Evolutionary conservation across 2,797 vertebrate species (phyloP).

Genomic region (Acipenser oxyrinchus): DNA sequence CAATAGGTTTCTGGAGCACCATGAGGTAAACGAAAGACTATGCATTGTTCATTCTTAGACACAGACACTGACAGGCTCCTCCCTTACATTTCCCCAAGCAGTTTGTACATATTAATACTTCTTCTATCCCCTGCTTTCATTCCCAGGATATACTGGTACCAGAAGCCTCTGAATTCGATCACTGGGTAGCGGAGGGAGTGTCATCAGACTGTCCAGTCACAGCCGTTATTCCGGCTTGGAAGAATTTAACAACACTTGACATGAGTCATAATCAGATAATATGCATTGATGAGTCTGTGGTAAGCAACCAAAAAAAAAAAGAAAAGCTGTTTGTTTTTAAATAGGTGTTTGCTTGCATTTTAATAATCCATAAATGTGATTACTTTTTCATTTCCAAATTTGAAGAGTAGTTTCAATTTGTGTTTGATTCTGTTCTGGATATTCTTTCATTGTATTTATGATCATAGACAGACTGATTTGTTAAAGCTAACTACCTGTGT

Average conservation of each 20-base stretch:
- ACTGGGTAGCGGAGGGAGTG: constrained; percentile 84
- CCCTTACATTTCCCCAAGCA: too few species aligned
- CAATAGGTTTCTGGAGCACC: too few species aligned
- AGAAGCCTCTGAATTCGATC: constrained; percentile 83
- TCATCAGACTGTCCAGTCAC: constrained; percentile 70
- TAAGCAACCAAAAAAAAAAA: constrained; percentile 36
- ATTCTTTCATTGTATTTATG: neutral
- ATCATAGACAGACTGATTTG: too few species aligned
- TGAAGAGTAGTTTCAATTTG: neutral
- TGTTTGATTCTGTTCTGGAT: neutral
- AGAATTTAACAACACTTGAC: constrained; percentile 83
- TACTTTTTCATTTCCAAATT: neutral
- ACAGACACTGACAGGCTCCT: too few species aligned
- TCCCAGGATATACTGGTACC: constrained; percentile 81
- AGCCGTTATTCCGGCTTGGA: constrained; percentile 84
- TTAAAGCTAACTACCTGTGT: neutral
- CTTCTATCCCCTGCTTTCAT: neutral
- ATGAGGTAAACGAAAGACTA: too few species aligned
- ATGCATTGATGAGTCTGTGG: constrained; percentile 79
- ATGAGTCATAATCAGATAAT: constrained; percentile 86
- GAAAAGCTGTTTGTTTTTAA: neutral
- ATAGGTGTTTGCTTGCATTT: neutral
- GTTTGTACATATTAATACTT: too few species aligned
- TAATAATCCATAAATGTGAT: neutral
- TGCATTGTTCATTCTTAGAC: too few species aligned